These are phyloP conservation scores for Pseudopodoces humilis DNA, from an alignment of 2,113 vertebrate genomes.

Conservation along the genomic window DNA sequence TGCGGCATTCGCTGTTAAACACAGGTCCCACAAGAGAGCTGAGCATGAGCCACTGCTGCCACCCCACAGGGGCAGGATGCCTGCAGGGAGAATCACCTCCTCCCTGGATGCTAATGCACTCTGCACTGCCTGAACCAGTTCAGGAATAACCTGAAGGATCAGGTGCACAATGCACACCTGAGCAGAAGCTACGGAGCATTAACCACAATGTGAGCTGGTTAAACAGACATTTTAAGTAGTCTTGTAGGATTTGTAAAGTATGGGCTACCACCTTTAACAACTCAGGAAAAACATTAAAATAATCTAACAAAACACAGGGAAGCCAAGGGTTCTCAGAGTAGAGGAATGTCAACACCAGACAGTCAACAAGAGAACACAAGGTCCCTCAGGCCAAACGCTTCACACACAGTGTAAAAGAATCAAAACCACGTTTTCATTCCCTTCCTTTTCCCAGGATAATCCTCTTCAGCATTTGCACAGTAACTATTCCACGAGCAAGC, in stretches of 20 bases:
- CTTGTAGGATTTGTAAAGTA: conserved; percentile 6
- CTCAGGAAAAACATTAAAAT: background rate
- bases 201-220: background rate
- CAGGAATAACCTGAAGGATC: conserved; percentile 36
- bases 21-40: background rate
- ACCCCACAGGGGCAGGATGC: background rate
- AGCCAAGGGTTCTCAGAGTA: background rate
- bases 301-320: conserved; percentile 7
- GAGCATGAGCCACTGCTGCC: background rate
- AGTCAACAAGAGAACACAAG: background rate
- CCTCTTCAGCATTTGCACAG: background rate
- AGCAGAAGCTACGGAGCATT: background rate
- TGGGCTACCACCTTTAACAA: background rate
- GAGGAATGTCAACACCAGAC: background rate
- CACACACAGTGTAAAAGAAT: background rate
- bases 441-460: background rate
- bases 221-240: background rate
- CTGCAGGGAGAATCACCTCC: background rate
- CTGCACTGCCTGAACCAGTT: background rate
- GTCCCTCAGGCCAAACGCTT: background rate
- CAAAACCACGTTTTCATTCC: background rate
- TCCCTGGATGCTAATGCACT: background rate
- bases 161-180: fast-evolving
- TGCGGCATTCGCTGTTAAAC: background rate
- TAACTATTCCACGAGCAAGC: background rate